Evolutionary conservation across 2,797 vertebrate species (phyloP).

Genomic region (Clarias platycephalus): DNA sequence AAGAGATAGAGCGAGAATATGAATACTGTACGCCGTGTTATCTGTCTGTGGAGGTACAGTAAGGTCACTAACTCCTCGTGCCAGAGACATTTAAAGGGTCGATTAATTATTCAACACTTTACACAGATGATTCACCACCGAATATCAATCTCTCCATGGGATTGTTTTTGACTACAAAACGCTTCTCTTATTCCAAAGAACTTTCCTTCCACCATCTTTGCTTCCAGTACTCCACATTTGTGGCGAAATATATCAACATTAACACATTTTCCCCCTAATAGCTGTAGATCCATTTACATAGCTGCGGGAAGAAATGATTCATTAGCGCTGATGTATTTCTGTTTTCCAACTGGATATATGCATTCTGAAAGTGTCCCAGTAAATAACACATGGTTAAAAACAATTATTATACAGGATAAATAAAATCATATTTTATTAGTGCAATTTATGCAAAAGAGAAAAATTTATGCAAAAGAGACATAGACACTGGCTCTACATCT

Average conservation of each 20-base stretch:
- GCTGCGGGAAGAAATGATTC: not conserved
- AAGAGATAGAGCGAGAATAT: not conserved
- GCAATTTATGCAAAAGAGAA: not conserved
- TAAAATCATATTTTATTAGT: not conserved
- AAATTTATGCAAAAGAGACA: not conserved
- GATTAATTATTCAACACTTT: slow-evolving; percentile 52
- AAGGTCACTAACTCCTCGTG: slow-evolving; percentile 30
- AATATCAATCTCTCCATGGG: not conserved
- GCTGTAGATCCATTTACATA: not conserved
- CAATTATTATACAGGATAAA: not conserved
- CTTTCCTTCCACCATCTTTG: not conserved
- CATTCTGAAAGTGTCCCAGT: not conserved
- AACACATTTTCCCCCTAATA: not conserved
- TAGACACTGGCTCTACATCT: too few relatives aligned
- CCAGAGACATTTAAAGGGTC: slow-evolving; percentile 48
- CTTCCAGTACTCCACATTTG: not conserved
- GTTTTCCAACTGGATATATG: not conserved
- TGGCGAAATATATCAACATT: not conserved
- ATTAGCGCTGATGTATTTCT: not conserved
- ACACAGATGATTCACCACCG: slow-evolving; percentile 24
- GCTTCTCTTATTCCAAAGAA: not conserved
- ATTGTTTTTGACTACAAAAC: not conserved
- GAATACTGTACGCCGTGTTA: not conserved
- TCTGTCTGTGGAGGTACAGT: slow-evolving; percentile 30
- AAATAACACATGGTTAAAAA: not conserved